Base-by-base conservation (phyloP, 2,113 vertebrate species). In the Paramormyrops kingsleyae region DNA sequence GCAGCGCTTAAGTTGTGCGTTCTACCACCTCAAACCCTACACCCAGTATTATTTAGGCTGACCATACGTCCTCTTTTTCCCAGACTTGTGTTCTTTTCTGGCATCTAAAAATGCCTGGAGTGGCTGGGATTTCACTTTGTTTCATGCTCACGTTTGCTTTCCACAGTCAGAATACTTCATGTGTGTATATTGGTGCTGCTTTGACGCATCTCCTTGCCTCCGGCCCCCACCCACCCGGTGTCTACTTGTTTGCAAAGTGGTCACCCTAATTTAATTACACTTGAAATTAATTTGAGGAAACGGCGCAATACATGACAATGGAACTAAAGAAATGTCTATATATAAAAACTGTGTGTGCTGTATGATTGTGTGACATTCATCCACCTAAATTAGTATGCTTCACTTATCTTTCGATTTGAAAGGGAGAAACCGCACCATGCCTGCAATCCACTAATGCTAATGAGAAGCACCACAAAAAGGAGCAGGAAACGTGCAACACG, bases 191-290 rank as follows among this genome's bases (percentile, higher is more conserved):
- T 17, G 15, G 50, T 52, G 15, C 5, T 17, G 50, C 50, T 4
- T 52, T 52, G 50, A 17, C 1, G 15, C 50, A 52, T 17, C 15
- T 4, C 13, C 17, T 15, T 17, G 50, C 15, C 50, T 15, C 10
- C 49, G 1, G 1, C 49, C 49, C 47, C 46, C 1, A 9, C 3
- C 0, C 2, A 0, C 3, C 0, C 2, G 0, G 47, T 49, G 10
- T 49, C 47, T 49, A 3, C 47, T 3, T 49, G 47, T 49, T 49
- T 49, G 10, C 49, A 15, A 15, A 53, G 4, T 27, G 24, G 59
- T 66, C 59, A 66, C 24, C 59, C 9, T 27, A 66, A 66, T 66
- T 10, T 66, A 66, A 27, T 66, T 66, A 4, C 27, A 27, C 59
- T 27, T 66, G 9, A 66, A 27, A 10, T 27, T 27, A 10, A 66